Base-by-base conservation (phyloP, 1,140 invertebrate species). In the Berghia stephanieae region DNA sequence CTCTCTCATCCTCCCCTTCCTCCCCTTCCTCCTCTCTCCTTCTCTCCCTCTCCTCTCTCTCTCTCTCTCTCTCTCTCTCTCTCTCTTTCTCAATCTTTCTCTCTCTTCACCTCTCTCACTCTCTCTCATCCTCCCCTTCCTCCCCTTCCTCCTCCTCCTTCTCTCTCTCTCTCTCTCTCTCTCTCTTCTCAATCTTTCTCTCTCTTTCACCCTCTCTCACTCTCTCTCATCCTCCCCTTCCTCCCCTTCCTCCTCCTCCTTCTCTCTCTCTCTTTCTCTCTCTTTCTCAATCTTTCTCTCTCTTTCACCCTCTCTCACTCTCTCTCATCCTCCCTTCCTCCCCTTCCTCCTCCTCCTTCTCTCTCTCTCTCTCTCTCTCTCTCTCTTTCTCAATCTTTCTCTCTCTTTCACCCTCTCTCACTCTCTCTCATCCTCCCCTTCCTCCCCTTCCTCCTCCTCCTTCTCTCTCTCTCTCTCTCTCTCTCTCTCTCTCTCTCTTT, bases 301-400 rank as follows among this genome's bases (percentile, higher is more conserved):
- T n/a, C n/a, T n/a, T n/a, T n/a, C n/a, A n/a, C n/a, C n/a, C n/a
- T n/a, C n/a, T n/a, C n/a, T n/a, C n/a, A n/a, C n/a, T n/a, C n/a
- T n/a, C n/a, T n/a, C n/a, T n/a, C n/a, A 4, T 60, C 55, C 34
- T 4, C 34, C 55, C 34, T 4, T 60, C 55, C 34, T 4, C 34
- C 55, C 34, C 4, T 60, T 31, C 34, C 55, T 60, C 55, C 34
- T 31, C 34, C 55, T 60, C 55, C 34, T 31, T 60, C 55, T 60
- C 55, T 60, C 55, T 60, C 21, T 60, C 55, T 60, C 55, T 60
- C 21, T 60, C 4, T 60, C 55, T 60, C 55, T 60, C 55, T 60
- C 55, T 60, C 55, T 60, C 55, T 60, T 31, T 60, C 55, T 60
- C n/a, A n/a, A n/a, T n/a, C n/a, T n/a, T n/a, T n/a, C n/a, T n/a